Evolutionary conservation across 2,888 invertebrate genomes (phyloP).

Genomic region (Mechanitis mazaeus): DNA sequence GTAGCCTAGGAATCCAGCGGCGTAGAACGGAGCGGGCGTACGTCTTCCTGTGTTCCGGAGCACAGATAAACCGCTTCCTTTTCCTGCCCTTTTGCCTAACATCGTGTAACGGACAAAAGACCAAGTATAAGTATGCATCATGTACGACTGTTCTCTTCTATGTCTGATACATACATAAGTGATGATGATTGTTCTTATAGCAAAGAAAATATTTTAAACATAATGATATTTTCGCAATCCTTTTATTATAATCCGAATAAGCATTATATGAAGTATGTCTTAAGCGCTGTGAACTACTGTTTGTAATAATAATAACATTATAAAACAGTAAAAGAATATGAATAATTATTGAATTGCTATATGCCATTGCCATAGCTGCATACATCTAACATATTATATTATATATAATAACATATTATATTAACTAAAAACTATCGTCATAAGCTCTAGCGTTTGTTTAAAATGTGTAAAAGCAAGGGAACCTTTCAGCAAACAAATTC

Average conservation of each 20-base stretch:
- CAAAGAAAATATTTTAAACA: too few relatives aligned
- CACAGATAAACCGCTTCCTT: slow-evolving; percentile 73
- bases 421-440: slow-evolving; percentile 6
- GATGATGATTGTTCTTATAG: background rate
- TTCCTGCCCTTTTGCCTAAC: slow-evolving; percentile 73
- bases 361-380: background rate
- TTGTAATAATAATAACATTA: too few relatives aligned
- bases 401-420: too few relatives aligned
- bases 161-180: background rate
- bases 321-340: too few relatives aligned
- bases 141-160: slow-evolving; percentile 41
- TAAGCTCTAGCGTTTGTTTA: slow-evolving; percentile 5
- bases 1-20: slow-evolving; percentile 62
- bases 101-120: slow-evolving; percentile 69
- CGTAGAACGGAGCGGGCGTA: slow-evolving; percentile 53
- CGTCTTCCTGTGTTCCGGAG: slow-evolving; percentile 72
- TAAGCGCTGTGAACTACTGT: too few relatives aligned
- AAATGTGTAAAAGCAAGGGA: slow-evolving; percentile 24
- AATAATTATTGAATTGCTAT: too few relatives aligned
- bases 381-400: slow-evolving; percentile 6
- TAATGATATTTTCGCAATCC: too few relatives aligned
- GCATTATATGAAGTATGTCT: too few relatives aligned
- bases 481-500: slow-evolving; percentile 41
- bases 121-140: slow-evolving; percentile 55
- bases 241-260: too few relatives aligned